These are phyloP conservation scores for Agonopterix arenella DNA, from an alignment of 2,888 invertebrate genomes.

Conservation along the genomic window DNA sequence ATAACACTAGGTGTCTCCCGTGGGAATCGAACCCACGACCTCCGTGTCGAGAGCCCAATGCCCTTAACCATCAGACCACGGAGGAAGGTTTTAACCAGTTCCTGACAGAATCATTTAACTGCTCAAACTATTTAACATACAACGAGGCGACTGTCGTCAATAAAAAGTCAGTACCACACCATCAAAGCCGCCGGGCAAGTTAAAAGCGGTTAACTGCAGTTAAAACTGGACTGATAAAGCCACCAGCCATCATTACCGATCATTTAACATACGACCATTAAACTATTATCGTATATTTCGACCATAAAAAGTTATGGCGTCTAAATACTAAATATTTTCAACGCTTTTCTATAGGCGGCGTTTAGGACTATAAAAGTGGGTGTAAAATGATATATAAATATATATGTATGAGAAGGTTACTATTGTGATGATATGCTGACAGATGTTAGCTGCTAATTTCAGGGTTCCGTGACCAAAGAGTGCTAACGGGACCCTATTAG, in stretches of 20 bases:
- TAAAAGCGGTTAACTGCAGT: conserved; percentile 19
- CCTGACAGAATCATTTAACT: background rate
- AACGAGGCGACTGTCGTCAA: conserved; percentile 19
- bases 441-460: too few relatives aligned
- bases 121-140: background rate
- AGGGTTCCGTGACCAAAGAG: too few relatives aligned
- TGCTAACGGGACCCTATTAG: too few relatives aligned
- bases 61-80: too few relatives aligned
- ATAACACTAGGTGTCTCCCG: too few relatives aligned
- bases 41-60: too few relatives aligned
- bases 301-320: conserved; percentile 56
- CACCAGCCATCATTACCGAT: conserved; percentile 28
- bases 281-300: conserved; percentile 52
- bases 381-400: conserved; percentile 9
- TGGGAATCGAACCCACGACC: too few relatives aligned
- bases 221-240: conserved; percentile 41
- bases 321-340: conserved; percentile 55
- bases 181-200: conserved; percentile 38
- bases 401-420: conserved; percentile 32
- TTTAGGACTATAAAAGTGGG: conserved; percentile 30
- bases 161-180: conserved; percentile 26
- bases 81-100: too few relatives aligned
- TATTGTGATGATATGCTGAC: background rate
- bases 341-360: conserved; percentile 42
- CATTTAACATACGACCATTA: conserved; percentile 41